phyloP scores from a whole-genome alignment of 2,113 vertebrate species.

The Poicephalus gulielmi region DNA sequence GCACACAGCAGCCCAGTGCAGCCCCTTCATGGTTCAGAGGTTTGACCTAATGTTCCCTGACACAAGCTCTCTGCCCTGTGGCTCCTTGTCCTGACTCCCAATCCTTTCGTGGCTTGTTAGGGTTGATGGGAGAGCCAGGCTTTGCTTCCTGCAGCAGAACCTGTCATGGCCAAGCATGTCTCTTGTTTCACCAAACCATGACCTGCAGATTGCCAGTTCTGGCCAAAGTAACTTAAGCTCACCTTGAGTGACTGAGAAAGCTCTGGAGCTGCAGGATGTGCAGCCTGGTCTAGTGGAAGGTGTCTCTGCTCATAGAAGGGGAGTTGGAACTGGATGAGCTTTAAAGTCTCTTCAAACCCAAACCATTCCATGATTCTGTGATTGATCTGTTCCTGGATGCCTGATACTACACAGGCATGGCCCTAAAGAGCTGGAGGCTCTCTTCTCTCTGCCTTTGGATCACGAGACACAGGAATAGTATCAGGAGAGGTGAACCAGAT shows the following conservation, averaged over 20 bases:
- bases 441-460: neutral
- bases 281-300: neutral
- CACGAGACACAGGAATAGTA: fast-evolving
- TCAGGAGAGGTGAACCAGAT: neutral
- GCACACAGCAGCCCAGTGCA: neutral
- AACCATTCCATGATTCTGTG: neutral
- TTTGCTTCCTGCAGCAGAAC: neutral
- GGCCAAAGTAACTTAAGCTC: neutral
- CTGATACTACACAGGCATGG: neutral
- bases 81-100: neutral
- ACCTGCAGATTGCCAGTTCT: neutral
- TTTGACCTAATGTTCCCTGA: conserved; percentile 1
- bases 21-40: neutral
- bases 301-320: neutral
- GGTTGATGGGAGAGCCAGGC: neutral
- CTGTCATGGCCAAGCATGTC: neutral
- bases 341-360: neutral
- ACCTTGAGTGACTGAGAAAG: neutral
- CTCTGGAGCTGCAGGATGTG: neutral
- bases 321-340: neutral
- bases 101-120: fast-evolving
- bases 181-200: neutral
- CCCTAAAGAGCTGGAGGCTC: neutral
- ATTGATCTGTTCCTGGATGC: neutral
- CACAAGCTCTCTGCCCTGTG: neutral